phyloP scores from a whole-genome alignment of 2,113 vertebrate species.

The Sceloporus tristichus region DNA sequence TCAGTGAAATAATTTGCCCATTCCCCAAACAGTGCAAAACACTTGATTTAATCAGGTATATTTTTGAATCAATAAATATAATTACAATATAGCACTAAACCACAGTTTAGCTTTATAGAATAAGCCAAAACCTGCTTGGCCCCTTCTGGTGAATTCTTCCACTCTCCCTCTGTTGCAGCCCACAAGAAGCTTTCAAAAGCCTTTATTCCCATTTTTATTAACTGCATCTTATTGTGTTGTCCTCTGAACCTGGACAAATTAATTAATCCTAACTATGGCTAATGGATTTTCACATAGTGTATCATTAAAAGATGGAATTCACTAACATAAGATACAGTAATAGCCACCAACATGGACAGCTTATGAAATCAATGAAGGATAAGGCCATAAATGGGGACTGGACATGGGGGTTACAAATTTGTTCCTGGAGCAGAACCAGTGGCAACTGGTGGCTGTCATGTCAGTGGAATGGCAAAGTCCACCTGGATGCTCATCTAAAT shows the following conservation, averaged over 20 bases:
- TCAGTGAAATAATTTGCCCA: conserved; percentile 35
- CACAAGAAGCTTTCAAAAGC: background rate
- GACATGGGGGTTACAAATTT: background rate
- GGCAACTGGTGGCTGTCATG: too few species aligned
- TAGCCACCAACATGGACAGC: background rate
- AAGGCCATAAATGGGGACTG: background rate
- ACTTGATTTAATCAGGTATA: background rate
- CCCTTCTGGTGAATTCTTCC: background rate
- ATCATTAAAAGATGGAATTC: background rate
- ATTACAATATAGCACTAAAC: background rate
- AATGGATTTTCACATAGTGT: background rate
- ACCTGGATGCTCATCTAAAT: too few species aligned
- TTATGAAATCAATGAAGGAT: background rate
- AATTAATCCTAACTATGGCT: background rate
- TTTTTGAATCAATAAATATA: background rate
- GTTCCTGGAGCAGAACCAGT: background rate
- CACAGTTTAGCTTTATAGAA: background rate
- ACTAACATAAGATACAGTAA: background rate
- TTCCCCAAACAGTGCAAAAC: conserved; percentile 10
- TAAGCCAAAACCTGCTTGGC: background rate
- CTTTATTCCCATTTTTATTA: background rate
- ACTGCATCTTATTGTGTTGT: background rate
- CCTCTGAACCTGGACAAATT: background rate
- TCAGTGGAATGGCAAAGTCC: too few species aligned
- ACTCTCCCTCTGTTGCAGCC: background rate